Percentiles rank a stretch among this genome's conserved stretches.
These are phyloP conservation scores for Hemibagrus guttatus DNA, from an alignment of 2,797 vertebrate species.

Conservation along the genomic window DNA sequence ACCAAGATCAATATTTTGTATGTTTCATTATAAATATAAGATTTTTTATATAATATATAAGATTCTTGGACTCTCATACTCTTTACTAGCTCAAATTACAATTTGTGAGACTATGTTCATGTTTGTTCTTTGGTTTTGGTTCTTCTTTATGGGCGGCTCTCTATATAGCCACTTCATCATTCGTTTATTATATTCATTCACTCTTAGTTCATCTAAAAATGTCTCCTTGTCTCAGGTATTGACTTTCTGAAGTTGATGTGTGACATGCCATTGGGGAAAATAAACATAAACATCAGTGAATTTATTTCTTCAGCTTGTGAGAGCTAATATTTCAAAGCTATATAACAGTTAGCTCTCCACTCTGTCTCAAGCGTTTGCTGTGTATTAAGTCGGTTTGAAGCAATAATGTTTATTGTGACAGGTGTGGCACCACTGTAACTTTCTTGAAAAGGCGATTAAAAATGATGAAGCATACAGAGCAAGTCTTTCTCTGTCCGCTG, in stretches of 20 bases:
- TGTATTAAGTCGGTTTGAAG: constrained; percentile 19
- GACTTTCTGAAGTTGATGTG: neutral
- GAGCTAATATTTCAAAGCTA: neutral
- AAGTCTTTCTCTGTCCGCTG: neutral
- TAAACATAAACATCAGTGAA: neutral
- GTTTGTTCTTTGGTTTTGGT: neutral
- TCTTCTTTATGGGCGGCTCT: neutral
- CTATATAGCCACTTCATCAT: neutral
- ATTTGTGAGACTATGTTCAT: neutral
- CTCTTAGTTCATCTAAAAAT: neutral
- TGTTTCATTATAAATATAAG: constrained; percentile 26
- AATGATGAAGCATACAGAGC: constrained; percentile 24
- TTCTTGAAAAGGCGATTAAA: constrained; percentile 1
- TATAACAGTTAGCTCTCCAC: neutral
- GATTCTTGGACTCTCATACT: neutral
- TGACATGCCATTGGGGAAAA: neutral
- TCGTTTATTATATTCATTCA: neutral
- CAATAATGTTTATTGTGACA: constrained; percentile 13
- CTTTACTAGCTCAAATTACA: neutral
- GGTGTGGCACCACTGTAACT: neutral
- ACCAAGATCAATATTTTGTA: constrained; percentile 56
- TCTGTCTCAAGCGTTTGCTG: constrained; percentile 4
- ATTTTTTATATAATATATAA: neutral
- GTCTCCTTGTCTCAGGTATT: neutral
- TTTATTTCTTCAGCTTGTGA: neutral